These are phyloP conservation scores for Rhynchomys soricoides DNA, from an alignment of 2,113 vertebrate species.

Conservation along the genomic window DNA sequence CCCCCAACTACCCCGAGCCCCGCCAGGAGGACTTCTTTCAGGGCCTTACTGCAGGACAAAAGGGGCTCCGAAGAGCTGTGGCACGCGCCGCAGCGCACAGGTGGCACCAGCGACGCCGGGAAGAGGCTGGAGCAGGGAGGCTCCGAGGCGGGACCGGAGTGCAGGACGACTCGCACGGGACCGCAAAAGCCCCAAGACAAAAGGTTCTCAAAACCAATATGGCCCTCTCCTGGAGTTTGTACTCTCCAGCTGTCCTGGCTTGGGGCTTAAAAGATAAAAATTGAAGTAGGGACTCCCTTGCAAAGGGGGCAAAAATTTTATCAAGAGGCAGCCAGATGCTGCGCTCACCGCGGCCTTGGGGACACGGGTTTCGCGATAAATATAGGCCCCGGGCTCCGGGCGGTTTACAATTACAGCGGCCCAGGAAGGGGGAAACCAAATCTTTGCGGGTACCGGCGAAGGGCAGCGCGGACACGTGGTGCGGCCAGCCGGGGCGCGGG, in stretches of 20 bases:
- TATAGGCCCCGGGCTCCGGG: conserved; percentile 74
- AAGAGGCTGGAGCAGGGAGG: background rate
- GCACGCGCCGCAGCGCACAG: conserved; percentile 76
- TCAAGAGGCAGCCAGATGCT: conserved; percentile 37
- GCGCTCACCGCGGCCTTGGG: conserved; percentile 56
- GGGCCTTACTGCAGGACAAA: conserved; percentile 71
- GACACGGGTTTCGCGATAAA: conserved; percentile 73
- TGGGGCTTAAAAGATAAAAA: conserved; percentile 20
- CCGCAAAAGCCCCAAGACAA: conserved; percentile 69
- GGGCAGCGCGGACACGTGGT: conserved; percentile 79
- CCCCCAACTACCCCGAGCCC: conserved; percentile 73
- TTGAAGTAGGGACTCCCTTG: background rate
- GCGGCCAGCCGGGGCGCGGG: conserved; percentile 58
- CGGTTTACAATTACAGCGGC: conserved; percentile 75
- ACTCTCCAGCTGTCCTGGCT: conserved; percentile 45
- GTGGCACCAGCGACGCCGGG: conserved; percentile 63
- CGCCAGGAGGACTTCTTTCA: conserved; percentile 71
- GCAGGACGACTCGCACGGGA: conserved; percentile 39
- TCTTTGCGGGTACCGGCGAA: conserved; percentile 65
- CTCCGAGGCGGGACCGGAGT: background rate
- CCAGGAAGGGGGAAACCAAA: conserved; percentile 61
- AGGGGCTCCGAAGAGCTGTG: conserved; percentile 59
- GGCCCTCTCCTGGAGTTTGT: conserved; percentile 69
- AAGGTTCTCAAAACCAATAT: conserved; percentile 75
- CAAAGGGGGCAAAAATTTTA: background rate